phyloP scores from a whole-genome alignment of 2,888 invertebrate genomes.

The Morpho achilles region DNA sequence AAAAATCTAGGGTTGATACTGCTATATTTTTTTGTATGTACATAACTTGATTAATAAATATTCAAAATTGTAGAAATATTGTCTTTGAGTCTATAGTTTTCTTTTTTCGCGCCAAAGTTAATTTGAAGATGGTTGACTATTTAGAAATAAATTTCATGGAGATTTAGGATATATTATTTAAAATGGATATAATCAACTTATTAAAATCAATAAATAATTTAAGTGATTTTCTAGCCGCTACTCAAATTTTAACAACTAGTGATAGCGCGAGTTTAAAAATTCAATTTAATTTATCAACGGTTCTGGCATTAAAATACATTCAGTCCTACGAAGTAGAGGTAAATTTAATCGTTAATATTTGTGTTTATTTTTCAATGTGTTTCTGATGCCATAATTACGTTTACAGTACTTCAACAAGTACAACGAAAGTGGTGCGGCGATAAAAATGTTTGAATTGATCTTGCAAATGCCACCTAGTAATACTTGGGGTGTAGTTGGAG shows the following conservation, averaged over 20 bases:
- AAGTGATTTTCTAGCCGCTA: slow-evolving; percentile 44
- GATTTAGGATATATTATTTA: slow-evolving; percentile 5
- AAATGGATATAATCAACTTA: slow-evolving; percentile 49
- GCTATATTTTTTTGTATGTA: too few species aligned
- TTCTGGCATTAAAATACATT: slow-evolving; percentile 51
- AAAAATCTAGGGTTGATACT: too few species aligned
- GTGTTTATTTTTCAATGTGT: not conserved
- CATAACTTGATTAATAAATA: too few species aligned
- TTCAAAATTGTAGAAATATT: not conserved
- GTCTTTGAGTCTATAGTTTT: not conserved
- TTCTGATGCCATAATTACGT: not conserved
- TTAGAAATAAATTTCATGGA: too few species aligned
- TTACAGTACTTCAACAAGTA: slow-evolving; percentile 59
- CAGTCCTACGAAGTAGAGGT: slow-evolving; percentile 58
- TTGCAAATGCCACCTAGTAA: slow-evolving; percentile 47
- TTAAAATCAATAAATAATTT: slow-evolving; percentile 44
- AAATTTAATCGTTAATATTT: slow-evolving; percentile 3
- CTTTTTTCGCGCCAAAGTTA: not conserved
- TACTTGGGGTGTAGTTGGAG: slow-evolving; percentile 51
- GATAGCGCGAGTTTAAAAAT: slow-evolving; percentile 38
- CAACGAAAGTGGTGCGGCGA: slow-evolving; percentile 51
- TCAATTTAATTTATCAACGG: slow-evolving; percentile 48
- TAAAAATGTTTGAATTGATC: slow-evolving; percentile 46
- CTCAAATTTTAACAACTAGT: slow-evolving; percentile 38
- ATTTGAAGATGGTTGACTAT: not conserved